A percentile compares a stretch with the other conserved stretches of the same genome.
phyloP scores from a whole-genome alignment of 2,113 vertebrate genomes.

The Odobenus rosmarus region DNA sequence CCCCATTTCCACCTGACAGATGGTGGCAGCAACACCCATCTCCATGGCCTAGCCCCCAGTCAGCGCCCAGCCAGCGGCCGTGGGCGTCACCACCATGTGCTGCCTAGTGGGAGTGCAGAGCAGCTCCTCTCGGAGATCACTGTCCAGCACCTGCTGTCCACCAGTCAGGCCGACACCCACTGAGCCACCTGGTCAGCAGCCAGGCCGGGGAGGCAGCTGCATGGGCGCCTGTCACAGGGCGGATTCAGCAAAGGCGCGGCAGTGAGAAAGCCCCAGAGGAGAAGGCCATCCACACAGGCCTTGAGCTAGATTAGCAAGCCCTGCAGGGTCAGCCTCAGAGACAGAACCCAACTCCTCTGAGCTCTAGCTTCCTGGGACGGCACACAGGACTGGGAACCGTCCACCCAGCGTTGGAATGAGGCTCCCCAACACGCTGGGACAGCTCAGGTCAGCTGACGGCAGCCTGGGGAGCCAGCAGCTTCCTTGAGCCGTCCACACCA shows the following conservation, averaged over 20 bases:
- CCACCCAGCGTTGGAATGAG: accelerated
- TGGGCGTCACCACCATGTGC: background rate
- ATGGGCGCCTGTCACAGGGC: background rate
- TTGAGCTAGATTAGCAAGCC: background rate
- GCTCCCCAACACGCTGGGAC: accelerated
- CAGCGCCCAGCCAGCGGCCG: background rate
- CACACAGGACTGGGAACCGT: too few relatives aligned
- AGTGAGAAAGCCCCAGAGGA: background rate
- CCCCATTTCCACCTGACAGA: background rate
- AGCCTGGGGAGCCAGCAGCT: background rate
- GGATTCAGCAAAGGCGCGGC: background rate
- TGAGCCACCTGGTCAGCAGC: background rate
- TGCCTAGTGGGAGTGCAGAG: background rate
- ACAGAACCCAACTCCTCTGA: background rate
- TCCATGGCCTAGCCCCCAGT: accelerated
- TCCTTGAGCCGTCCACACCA: background rate
- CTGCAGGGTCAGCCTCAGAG: background rate
- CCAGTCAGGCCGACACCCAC: background rate
- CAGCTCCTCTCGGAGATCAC: background rate
- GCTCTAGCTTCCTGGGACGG: background rate
- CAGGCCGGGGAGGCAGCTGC: too few relatives aligned
- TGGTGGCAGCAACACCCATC: background rate
- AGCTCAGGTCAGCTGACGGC: background rate
- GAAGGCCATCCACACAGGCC: background rate
- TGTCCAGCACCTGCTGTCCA: background rate